Evolutionary conservation across 2,888 invertebrate species (phyloP).

Genomic region (Pollenia angustigena): DNA sequence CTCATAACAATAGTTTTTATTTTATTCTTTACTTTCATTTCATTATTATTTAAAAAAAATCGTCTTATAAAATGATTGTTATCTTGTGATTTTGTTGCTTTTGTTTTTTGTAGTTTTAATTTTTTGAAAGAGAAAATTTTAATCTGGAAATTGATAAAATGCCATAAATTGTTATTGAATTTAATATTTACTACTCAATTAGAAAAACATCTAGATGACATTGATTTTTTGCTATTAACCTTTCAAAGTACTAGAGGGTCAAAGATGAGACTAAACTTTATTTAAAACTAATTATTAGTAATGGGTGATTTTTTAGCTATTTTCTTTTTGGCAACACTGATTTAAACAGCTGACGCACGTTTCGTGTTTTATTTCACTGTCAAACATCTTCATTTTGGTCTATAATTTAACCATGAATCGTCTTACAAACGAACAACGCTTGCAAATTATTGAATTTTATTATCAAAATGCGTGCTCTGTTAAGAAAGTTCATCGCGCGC

Average conservation of each 20-base stretch:
- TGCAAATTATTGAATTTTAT: no score
- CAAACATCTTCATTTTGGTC: no score
- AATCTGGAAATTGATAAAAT: slow-evolving; percentile 10
- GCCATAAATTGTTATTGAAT: slow-evolving; percentile 34
- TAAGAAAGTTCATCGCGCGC: no score
- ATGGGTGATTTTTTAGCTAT: no score
- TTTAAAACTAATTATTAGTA: neutral
- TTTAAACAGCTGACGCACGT: no score
- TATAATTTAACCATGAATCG: no score
- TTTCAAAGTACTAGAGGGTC: slow-evolving; percentile 1
- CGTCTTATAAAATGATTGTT: slow-evolving; percentile 21
- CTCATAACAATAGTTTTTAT: slow-evolving; percentile 1
- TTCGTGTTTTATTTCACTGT: no score
- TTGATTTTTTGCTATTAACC: slow-evolving; percentile 36
- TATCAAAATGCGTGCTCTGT: no score
- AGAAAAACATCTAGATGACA: slow-evolving; percentile 18
- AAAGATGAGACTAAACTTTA: neutral
- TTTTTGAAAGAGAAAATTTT: slow-evolving; percentile 6
- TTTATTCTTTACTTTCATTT: slow-evolving; percentile 4
- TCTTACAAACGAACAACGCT: no score
- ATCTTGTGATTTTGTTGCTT: slow-evolving; percentile 24
- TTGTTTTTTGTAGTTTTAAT: slow-evolving; percentile 21
- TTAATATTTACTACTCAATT: neutral
- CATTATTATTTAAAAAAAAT: slow-evolving; percentile 33
- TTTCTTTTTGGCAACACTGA: no score